These are phyloP conservation scores for Nixonia krombeini DNA, from an alignment of 1,140 invertebrate genomes.

Conservation along the genomic window DNA sequence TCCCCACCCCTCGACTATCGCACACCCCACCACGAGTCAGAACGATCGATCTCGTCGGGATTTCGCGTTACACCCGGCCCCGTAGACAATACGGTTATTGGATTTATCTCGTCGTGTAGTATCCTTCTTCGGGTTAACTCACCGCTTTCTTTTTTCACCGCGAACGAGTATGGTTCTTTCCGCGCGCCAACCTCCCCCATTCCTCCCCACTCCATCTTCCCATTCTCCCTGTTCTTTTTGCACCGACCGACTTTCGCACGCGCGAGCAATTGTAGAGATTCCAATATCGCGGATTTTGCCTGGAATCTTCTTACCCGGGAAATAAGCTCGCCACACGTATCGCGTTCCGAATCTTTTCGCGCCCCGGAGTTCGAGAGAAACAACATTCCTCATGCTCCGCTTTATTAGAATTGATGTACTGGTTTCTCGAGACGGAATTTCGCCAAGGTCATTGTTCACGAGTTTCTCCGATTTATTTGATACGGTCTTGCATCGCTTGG, in stretches of 20 bases:
- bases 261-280: not conserved
- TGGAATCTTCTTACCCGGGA: too few relatives aligned
- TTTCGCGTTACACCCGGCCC: slow-evolving; percentile 35
- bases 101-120: slow-evolving; percentile 44
- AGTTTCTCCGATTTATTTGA: too few relatives aligned
- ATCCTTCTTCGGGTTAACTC: slow-evolving; percentile 25
- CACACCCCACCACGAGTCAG: slow-evolving; percentile 4
- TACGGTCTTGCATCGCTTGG: too few relatives aligned
- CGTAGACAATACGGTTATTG: slow-evolving; percentile 51
- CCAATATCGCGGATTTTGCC: not conserved
- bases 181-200: too few relatives aligned
- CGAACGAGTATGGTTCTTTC: not conserved
- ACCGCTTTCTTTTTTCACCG: slow-evolving; percentile 20
- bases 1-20: too few relatives aligned
- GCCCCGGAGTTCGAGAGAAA: too few relatives aligned
- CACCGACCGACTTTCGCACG: slow-evolving; percentile 3
- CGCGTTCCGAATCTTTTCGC: too few relatives aligned
- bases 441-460: too few relatives aligned
- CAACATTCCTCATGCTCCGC: too few relatives aligned
- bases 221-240: slow-evolving; percentile 1
- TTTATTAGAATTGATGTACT: too few relatives aligned
- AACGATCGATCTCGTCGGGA: slow-evolving; percentile 43
- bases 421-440: too few relatives aligned
- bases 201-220: not conserved
- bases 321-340: too few relatives aligned